Percentiles rank a stretch among this genome's conserved stretches.
phyloP scores from a whole-genome alignment of 2,888 invertebrate genomes.

The Galeopsomyia nigrocyanea region DNA sequence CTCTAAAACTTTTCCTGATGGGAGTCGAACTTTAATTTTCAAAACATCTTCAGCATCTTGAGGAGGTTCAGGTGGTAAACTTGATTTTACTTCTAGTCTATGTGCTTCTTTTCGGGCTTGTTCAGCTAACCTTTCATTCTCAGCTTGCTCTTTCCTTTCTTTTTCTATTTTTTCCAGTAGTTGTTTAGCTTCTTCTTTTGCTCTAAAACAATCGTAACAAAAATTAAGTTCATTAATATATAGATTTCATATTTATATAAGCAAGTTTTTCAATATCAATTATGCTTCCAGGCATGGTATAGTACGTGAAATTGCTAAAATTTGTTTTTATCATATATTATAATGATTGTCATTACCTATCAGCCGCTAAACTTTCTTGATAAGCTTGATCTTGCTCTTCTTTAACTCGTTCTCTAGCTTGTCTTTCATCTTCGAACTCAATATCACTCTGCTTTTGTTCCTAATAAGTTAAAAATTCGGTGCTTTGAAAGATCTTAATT shows the following conservation, averaged over 20 bases:
- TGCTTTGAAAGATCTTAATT: slow-evolving; percentile 57
- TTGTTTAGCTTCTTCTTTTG: slow-evolving; percentile 88
- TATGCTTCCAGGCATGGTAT: too few species aligned
- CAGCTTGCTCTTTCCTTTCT: slow-evolving; percentile 80
- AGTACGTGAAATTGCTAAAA: too few species aligned
- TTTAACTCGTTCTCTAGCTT: slow-evolving; percentile 90
- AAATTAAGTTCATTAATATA: not conserved
- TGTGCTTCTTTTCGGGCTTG: slow-evolving; percentile 81
- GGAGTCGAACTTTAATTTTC: slow-evolving; percentile 86
- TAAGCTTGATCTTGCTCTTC: slow-evolving; percentile 95
- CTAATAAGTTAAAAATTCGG: slow-evolving; percentile 63
- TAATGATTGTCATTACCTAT: slow-evolving; percentile 72
- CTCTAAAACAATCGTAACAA: slow-evolving; percentile 67
- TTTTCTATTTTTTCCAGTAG: slow-evolving; percentile 82
- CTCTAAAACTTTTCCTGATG: slow-evolving; percentile 82
- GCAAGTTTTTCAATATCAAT: not conserved
- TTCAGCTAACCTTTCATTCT: slow-evolving; percentile 80
- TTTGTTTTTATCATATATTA: too few species aligned
- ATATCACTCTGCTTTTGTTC: slow-evolving; percentile 80
- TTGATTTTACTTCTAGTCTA: slow-evolving; percentile 74
- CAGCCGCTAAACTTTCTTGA: slow-evolving; percentile 88
- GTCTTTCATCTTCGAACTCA: slow-evolving; percentile 91
- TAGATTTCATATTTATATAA: not conserved
- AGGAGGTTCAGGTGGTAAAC: slow-evolving; percentile 81
- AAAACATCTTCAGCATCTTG: slow-evolving; percentile 74